Percentiles rank a stretch among this genome's conserved stretches.
phyloP scores from a whole-genome alignment of 1,140 invertebrate species.

The Hetaerina americana region DNA sequence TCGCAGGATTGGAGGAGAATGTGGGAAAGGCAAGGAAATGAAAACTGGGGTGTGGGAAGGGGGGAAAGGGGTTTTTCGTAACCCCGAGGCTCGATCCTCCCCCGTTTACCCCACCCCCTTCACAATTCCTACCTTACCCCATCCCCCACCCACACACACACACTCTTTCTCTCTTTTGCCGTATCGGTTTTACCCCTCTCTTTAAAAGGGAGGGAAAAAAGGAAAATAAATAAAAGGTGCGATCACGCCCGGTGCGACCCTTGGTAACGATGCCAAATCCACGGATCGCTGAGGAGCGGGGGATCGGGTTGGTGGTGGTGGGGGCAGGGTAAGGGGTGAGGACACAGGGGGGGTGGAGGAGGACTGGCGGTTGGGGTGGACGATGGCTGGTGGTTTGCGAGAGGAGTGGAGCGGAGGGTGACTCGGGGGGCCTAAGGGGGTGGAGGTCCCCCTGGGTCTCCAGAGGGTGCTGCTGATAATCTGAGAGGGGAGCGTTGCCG shows the following conservation, averaged over 20 bases:
- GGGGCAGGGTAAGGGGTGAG: neutral
- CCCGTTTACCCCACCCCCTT: too few relatives aligned
- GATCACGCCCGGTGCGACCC: neutral
- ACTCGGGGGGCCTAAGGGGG: too few relatives aligned
- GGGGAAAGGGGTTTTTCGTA: neutral
- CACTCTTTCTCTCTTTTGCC: too few relatives aligned
- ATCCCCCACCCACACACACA: too few relatives aligned
- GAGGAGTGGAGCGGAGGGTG: neutral
- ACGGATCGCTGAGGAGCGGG: neutral
- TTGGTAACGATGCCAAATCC: neutral
- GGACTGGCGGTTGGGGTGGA: neutral
- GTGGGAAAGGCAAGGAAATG: neutral
- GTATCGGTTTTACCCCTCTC: neutral
- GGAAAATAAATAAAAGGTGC: neutral
- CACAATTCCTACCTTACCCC: too few relatives aligned
- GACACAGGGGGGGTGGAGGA: neutral
- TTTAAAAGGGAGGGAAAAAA: neutral
- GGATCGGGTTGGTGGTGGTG: neutral
- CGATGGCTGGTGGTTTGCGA: neutral
- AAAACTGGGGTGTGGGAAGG: neutral
- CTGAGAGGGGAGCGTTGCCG: neutral
- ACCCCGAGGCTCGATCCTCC: too few relatives aligned
- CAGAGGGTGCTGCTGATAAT: too few relatives aligned
- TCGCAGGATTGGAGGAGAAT: neutral
- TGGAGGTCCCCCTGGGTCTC: too few relatives aligned